Evolutionary conservation across 2,113 vertebrate species (phyloP), one percentile per base, ranked within the genome.

Genomic region (Indicator indicator): DNA sequence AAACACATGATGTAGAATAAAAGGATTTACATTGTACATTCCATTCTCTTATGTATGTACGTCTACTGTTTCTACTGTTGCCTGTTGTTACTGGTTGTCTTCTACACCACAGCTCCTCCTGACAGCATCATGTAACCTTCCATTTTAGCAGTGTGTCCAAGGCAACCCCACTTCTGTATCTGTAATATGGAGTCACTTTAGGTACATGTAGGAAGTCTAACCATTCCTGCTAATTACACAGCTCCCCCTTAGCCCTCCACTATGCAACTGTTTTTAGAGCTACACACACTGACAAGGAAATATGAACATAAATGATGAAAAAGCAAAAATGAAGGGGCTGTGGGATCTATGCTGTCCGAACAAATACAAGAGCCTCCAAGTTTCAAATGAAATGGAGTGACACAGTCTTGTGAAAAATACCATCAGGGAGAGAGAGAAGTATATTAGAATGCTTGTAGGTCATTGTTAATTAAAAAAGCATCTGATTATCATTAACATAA

Each of bases 401-500:
- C 89, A 89, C 6, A n/a, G 28, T 83, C 56, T 77, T 83, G 82
- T 73, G 76, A 95, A 90, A 94, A 94, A 58, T 56, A 52, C 42
- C 64, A 80, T 71, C 48, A 42, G 60, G 75, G 56, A 88, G 69
- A 93, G 52, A 71, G 48, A 81, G 38, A 91, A 94, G 94, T 92
- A 64, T 88, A 95, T 93, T 93, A 83, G 78, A 72, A 91, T 91
- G 69, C 88, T 96, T 91, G 89, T 91, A 95, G 93, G 93, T 95
- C 93, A 88, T 80, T 95, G 82, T 94, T 96, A 97, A 96, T 95
- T 95, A 78, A 95, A 94, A 96, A 96, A 93, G 82, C 85, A 93
- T 95, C 87, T 95, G 93, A 97, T 96, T 95, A 94, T 86, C 87
- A 83, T 95, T 95, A 95, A 91, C 93, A 95, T 91, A 94, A 97